Evolutionary conservation across 2,888 invertebrate genomes (phyloP), one percentile per base, ranked within the genome.

Genomic region (Drosophila trichaetosa): DNA sequence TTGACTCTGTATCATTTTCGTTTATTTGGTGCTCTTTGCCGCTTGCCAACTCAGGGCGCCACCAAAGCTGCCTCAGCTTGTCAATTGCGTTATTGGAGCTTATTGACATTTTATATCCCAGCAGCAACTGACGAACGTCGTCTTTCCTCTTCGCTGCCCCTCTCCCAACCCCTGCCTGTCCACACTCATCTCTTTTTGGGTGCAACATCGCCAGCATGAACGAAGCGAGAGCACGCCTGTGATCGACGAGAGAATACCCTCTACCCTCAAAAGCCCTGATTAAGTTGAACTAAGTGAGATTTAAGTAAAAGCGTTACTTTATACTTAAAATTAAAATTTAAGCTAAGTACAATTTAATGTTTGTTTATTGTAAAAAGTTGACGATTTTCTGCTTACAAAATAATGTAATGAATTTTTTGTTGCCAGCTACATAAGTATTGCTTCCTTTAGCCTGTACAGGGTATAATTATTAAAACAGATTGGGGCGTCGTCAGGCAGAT

Each of bases 61-160:
- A 27, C 71, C 31, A 42, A 40, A 69, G 81, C 79, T 80, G 80
- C 75, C 88, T 73, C 73, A 72, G 79, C 81, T 80, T 82, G 86
- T 88, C 90, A 88, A 90, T 86, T 79, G 83, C 79, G 88, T 88
- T 90, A 87, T 88, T 88, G 71, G 82, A 87, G 88, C 87, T 87
- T 87, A 90, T 90, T 87, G 87, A 90, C 88, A 90, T 90, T 87
- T 87, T 89, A 89, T 89, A 87, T 85, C 88, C 38, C 56, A 24
- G 24, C 69, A 76, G 36, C 73, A 74, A 60, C 66, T 69, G 75
- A 69, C 64, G 73, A 73, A 54, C 52, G 64, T 49, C 62, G 59
- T 60, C 63, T 51, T 67, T 36, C 21, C 46, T 27, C 34, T 18
- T 24, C 51, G 13, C 46, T 27, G 27, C 18, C 11, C 6, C 13